These are phyloP conservation scores for Catharus bicknelli DNA, from an alignment of 2,113 vertebrate species.

Conservation along the genomic window DNA sequence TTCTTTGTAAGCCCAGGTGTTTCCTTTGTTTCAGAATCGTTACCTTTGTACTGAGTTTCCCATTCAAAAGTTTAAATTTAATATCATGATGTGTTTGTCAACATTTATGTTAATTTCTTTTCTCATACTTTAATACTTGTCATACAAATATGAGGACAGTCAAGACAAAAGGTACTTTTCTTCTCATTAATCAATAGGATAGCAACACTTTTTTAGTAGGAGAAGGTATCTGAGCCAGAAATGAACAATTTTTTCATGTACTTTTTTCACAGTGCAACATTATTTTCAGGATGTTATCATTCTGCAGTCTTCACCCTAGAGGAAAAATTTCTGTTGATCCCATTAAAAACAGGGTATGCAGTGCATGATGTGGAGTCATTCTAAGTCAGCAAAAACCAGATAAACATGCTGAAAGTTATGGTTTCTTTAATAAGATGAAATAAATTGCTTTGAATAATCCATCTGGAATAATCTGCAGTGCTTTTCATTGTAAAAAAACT, in stretches of 20 bases:
- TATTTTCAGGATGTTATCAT: background rate
- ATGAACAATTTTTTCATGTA: background rate
- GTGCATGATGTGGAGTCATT: background rate
- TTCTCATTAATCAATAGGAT: background rate
- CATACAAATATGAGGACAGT: background rate
- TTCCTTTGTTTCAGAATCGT: background rate
- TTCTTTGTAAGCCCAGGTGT: background rate
- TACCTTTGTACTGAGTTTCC: background rate
- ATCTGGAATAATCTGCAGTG: background rate
- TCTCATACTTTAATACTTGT: background rate
- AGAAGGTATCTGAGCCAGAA: background rate
- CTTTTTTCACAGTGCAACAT: background rate
- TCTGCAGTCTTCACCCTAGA: background rate
- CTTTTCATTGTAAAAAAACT: background rate
- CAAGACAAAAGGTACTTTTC: background rate
- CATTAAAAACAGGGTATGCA: background rate
- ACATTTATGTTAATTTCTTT: background rate
- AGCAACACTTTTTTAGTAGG: background rate
- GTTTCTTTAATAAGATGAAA: background rate
- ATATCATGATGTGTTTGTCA: background rate
- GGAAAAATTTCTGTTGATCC: background rate
- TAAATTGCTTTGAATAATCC: slow-evolving; percentile 3
- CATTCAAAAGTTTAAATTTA: background rate
- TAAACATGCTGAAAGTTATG: background rate
- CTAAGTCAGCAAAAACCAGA: background rate